phyloP scores from a whole-genome alignment of 2,797 vertebrate species.

The Acanthis flammea region DNA sequence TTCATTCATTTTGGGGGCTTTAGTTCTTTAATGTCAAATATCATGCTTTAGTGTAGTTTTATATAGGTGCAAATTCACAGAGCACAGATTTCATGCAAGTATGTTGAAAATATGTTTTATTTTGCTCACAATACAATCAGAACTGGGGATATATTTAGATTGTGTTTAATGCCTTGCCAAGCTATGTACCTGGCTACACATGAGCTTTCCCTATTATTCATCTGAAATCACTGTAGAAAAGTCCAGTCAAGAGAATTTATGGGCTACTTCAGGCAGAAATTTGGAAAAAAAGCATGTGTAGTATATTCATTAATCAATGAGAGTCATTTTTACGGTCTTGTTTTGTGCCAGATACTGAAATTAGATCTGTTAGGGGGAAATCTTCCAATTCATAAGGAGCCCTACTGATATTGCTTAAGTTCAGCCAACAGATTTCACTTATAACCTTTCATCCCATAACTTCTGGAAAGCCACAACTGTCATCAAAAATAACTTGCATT shows the following conservation, averaged over 20 bases:
- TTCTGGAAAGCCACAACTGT: background rate
- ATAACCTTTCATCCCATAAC: background rate
- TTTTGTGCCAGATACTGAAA: background rate
- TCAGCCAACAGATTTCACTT: background rate
- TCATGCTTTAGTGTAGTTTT: background rate
- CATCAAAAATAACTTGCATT: background rate
- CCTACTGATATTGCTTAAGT: background rate
- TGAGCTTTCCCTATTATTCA: background rate
- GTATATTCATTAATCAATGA: slow-evolving; percentile 7
- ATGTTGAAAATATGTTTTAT: background rate
- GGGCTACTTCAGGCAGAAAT: background rate
- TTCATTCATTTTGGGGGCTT: background rate
- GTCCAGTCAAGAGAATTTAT: background rate
- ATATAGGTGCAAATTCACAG: background rate
- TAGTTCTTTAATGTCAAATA: background rate
- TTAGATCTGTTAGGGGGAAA: background rate
- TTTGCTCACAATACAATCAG: background rate
- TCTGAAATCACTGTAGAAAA: background rate
- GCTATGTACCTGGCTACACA: background rate
- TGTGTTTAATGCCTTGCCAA: background rate
- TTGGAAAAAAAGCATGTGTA: background rate
- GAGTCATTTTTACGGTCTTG: background rate
- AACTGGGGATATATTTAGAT: background rate
- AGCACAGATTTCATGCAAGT: background rate
- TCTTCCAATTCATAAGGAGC: background rate